Base-by-base conservation (phyloP, 2,888 invertebrate genomes). In the Patella caerulea region DNA sequence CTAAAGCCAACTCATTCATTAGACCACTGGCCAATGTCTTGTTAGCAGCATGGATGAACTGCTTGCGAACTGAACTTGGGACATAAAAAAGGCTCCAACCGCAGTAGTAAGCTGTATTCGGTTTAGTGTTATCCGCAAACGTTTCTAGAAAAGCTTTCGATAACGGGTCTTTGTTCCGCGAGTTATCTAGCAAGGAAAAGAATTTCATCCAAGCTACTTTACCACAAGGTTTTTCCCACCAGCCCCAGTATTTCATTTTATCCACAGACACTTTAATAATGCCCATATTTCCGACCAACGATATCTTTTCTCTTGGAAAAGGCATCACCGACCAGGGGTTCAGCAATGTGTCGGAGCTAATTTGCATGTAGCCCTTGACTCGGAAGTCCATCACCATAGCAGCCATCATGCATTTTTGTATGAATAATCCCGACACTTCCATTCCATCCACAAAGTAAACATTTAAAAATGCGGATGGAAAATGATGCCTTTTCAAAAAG, bases 21-120 rank as follows among this genome's bases (percentile, higher is more conserved):
- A 65, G 65, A 11, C 65, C 65, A 65, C 15, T n/a, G n/a, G 65
- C 19, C 19, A 65, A 15, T 9, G n/a, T 65, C 65, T 65, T 65
- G 65, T 65, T 65, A n/a, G 65, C 65, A n/a, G 65, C 65, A 65
- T 65, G 65, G 65, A 65, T 65, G 17, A 65, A 65, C 9, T 65
- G n/a, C 65, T 65, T 15, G n/a, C 19, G 65, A 65, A 65, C n/a
- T 9, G 9, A 19, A 19, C n/a, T 19, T 19, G 65, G 65, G 19
- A 65, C 12, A 19, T 65, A 65, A 65, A 65, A 65, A 11, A 65
- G n/a, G 5, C 19, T 65, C 65, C 65, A 65, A 19, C 65, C 65
- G 3, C 65, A 19, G 19, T 65, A 65, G 65, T 65, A 65, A 0
- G 65, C 65, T 19, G 65, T 65, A 65, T 65, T 65, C 9, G 65